Conservation (phyloP, 2,113 vertebrate species). For the Otus sunia region DNA sequence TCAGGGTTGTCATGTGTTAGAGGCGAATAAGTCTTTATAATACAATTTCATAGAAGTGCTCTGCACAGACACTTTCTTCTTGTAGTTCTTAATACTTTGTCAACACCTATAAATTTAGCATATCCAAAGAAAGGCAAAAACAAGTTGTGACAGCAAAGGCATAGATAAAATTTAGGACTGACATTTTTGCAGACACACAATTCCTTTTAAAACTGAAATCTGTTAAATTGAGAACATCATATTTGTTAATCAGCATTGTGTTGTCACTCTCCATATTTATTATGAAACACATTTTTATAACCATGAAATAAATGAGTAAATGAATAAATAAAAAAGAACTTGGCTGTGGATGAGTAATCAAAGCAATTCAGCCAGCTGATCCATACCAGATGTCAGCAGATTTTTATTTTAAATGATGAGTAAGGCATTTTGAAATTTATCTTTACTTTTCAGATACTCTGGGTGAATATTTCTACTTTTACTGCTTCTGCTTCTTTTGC, state of each 20-base stretch:
- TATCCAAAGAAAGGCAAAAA: constrained; percentile 15
- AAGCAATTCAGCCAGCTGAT: constrained; percentile 30
- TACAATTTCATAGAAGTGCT: not conserved
- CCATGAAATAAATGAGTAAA: constrained; percentile 45
- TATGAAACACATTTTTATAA: constrained; percentile 40
- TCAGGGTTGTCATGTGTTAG: not conserved
- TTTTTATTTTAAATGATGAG: constrained; percentile 8
- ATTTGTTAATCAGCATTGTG: constrained; percentile 30
- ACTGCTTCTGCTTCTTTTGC: not conserved
- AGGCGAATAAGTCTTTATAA: not conserved
- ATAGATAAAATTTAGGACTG: constrained; percentile 23
- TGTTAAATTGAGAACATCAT: not conserved
- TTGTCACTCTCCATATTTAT: constrained; percentile 58
- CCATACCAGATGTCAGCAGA: constrained; percentile 9
- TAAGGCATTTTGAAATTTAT: not conserved
- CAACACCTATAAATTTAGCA: constrained; percentile 45
- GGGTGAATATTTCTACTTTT: constrained; percentile 9
- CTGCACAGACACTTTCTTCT: not conserved
- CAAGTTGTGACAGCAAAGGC: constrained; percentile 22
- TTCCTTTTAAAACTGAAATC: constrained; percentile 7
- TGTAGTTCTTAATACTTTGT: constrained; percentile 12
- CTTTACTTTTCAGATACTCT: constrained; percentile 25
- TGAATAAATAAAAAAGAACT: constrained; percentile 30
- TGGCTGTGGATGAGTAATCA: constrained; percentile 7
- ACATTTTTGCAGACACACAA: not conserved